Percentiles rank a stretch among this genome's conserved stretches.
phyloP scores from a whole-genome alignment of 2,113 vertebrate species.

The Pica pica region DNA sequence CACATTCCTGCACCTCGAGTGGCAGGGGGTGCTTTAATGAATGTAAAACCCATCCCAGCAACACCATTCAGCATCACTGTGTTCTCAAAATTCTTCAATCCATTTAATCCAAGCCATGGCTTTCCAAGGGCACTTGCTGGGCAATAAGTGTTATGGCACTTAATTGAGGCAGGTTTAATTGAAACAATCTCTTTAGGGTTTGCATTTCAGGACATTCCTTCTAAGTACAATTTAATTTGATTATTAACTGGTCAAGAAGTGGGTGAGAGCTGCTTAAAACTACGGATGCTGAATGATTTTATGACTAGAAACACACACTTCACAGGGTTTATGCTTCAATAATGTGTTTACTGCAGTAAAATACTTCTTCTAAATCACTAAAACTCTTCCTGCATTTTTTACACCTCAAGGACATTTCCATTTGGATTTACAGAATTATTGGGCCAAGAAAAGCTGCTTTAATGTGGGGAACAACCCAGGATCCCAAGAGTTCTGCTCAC shows the following conservation, averaged over 20 bases:
- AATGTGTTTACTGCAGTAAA: background rate
- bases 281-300: background rate
- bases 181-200: background rate
- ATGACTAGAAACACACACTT: background rate
- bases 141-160: background rate
- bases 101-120: background rate
- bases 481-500: slow-evolving; percentile 53
- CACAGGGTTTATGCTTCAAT: background rate
- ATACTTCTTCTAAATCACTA: background rate
- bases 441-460: background rate
- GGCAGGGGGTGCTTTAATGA: background rate
- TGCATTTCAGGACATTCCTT: background rate
- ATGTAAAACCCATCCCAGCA: fast-evolving
- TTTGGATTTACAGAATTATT: background rate
- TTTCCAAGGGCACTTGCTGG: background rate
- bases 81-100: background rate
- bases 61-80: fast-evolving
- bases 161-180: background rate
- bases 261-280: background rate
- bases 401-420: background rate
- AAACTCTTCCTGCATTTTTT: background rate
- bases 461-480: background rate
- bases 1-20: background rate
- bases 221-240: background rate
- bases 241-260: background rate